phyloP scores from a whole-genome alignment of 2,113 vertebrate genomes.

The Tachycineta bicolor region DNA sequence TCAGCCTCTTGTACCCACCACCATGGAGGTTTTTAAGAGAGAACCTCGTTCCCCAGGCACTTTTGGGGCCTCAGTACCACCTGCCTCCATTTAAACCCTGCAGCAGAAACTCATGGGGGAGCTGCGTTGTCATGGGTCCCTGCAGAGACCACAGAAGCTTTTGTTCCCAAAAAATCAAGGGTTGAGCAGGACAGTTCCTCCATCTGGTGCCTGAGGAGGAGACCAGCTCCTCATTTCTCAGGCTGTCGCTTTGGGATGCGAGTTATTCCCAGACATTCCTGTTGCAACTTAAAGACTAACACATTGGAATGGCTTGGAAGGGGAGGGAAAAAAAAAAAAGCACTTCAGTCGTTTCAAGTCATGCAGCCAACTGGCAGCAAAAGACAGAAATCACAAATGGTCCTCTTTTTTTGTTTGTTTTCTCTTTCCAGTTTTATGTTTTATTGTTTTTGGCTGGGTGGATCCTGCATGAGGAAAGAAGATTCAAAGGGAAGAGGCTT shows the following conservation, averaged over 20 bases:
- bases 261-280: neutral
- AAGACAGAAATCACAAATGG: neutral
- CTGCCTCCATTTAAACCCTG: neutral
- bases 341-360: neutral
- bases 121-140: neutral
- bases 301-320: neutral
- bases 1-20: neutral
- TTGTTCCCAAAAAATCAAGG: neutral
- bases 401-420: neutral
- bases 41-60: neutral
- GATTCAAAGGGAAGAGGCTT: conserved; percentile 5
- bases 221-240: neutral
- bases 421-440: neutral
- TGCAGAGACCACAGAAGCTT: neutral
- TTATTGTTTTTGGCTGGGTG: conserved; percentile 15
- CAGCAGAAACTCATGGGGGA: neutral
- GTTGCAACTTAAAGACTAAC: conserved; percentile 6
- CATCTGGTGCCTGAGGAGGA: neutral
- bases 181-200: neutral
- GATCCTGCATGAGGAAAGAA: neutral
- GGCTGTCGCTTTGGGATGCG: neutral
- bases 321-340: neutral
- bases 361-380: neutral
- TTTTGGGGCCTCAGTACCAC: neutral
- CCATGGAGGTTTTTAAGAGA: neutral